Conservation (phyloP, 2,113 vertebrate species). For the Osmerus eperlanus region DNA sequence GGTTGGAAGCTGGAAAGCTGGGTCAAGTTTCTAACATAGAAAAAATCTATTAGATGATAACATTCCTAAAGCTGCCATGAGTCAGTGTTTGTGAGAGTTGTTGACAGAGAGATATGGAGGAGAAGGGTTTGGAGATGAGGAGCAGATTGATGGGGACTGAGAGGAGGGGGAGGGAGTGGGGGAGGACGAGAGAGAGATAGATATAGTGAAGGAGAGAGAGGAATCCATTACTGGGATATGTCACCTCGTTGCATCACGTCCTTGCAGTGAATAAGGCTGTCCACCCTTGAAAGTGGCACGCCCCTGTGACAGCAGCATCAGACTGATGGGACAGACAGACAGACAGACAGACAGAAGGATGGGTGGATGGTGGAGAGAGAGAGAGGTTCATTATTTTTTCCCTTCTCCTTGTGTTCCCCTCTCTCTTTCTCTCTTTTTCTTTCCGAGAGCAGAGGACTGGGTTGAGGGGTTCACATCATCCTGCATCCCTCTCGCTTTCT, state of each 20-base stretch:
- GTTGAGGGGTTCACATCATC: no score
- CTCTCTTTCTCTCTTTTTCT: no score
- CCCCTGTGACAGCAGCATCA: neutral
- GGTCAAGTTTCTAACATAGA: no score
- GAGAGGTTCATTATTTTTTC: no score
- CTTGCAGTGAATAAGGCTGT: conserved; percentile 17
- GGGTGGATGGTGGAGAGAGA: neutral
- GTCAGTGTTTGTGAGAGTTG: neutral
- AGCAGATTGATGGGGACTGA: neutral
- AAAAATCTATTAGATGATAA: no score
- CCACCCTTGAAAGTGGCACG: neutral
- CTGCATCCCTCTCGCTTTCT: neutral
- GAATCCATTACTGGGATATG: conserved; percentile 14
- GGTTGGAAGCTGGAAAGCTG: no score
- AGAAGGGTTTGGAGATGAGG: no score
- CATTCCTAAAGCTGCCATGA: no score
- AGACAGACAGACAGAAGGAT: no score
- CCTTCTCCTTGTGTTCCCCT: no score
- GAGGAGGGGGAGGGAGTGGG: neutral
- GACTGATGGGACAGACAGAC: neutral
- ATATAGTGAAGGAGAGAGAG: neutral
- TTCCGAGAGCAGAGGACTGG: no score
- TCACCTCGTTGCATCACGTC: conserved; percentile 30
- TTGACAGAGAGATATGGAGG: neutral
- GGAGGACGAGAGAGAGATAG: neutral